phyloP scores from a whole-genome alignment of 2,888 invertebrate species.

The Brachyopa scutellaris region DNA sequence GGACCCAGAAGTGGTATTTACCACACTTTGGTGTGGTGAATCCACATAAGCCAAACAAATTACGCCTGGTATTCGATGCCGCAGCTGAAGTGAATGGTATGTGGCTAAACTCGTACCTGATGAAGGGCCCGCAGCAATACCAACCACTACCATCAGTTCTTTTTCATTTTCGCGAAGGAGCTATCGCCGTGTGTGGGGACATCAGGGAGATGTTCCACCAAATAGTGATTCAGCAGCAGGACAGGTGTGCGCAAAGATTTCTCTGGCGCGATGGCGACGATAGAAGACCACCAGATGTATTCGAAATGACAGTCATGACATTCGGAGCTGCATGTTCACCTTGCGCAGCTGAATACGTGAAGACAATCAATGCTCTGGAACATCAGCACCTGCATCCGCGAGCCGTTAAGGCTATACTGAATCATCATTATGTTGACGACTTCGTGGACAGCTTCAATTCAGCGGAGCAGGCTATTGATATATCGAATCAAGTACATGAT shows the following conservation, averaged over 20 bases:
- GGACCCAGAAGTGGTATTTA: conserved; percentile 70
- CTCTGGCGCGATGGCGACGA: conserved; percentile 4
- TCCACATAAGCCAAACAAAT: conserved; percentile 72
- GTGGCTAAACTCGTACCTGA: conserved; percentile 73
- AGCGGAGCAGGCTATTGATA: too few species aligned
- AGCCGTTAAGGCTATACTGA: too few species aligned
- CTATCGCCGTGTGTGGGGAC: too few species aligned
- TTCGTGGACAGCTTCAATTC: too few species aligned
- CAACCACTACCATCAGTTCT: conserved; percentile 76
- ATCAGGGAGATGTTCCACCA: conserved; percentile 74
- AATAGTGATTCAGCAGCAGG: background rate
- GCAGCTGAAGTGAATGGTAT: conserved; percentile 74
- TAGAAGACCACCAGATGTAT: background rate
- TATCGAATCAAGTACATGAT: conserved; percentile 6
- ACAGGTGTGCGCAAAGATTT: conserved; percentile 4
- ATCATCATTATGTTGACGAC: too few species aligned
- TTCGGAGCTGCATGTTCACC: too few species aligned
- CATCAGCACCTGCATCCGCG: too few species aligned
- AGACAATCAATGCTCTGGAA: too few species aligned
- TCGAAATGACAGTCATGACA: too few species aligned
- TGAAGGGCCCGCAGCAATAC: conserved; percentile 76
- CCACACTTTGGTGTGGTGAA: conserved; percentile 75
- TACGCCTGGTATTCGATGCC: conserved; percentile 76
- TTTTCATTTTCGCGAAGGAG: conserved; percentile 75
- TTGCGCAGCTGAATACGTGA: too few species aligned